Base-by-base conservation (phyloP, 2,797 vertebrate species). In the Micromesistius poutassou region DNA sequence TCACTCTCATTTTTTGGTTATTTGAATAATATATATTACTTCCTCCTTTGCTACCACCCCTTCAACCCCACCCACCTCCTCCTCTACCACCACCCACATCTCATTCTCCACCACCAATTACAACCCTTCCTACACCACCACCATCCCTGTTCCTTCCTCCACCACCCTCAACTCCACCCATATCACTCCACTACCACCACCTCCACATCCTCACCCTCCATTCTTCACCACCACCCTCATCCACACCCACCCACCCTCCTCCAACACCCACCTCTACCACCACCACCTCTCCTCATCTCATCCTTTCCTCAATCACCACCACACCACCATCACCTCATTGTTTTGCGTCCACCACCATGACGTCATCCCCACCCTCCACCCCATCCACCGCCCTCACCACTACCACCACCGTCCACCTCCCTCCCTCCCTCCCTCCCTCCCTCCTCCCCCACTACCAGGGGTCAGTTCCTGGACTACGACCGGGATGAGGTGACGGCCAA, bases 401-500 rank as follows among this genome's bases (percentile, higher is more conserved):
- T n/a, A 14, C 55, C 31, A 12, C 4, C 16, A 36, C 30, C 16
- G 14, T 31, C 35, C 71, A 13, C 10, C 4, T 8, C 4, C 19
- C 42, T 33, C 22, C 36, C 25, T 14, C 35, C 33, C 55, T 16
- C 62, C 28, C 13, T 35, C 28, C 30, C 30, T 14, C 35, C 5
- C 30, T 1, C 5, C 40, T 0, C 62, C 30, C 71, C 14, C 13
- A 12, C n/a, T 30, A 8, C 62, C 84, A 99, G 98, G 92, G 98
- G 98, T 79, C 96, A 98, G 79, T 99, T 98, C 85, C 87, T 99
- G 77, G 96, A 97, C 76, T 98, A 98, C 0, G 95, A 96, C 84
- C 95, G 91, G 78, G 93, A 96, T 0, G 95, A 96, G 1, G 96
- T 98, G 80, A 91, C 94, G 0, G 96, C 97, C 0, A 93, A 97